A percentile compares a stretch with the other conserved stretches of the same genome.
Evolutionary conservation across 2,113 vertebrate species (phyloP).

Genomic region (Myiagra hebetior): DNA sequence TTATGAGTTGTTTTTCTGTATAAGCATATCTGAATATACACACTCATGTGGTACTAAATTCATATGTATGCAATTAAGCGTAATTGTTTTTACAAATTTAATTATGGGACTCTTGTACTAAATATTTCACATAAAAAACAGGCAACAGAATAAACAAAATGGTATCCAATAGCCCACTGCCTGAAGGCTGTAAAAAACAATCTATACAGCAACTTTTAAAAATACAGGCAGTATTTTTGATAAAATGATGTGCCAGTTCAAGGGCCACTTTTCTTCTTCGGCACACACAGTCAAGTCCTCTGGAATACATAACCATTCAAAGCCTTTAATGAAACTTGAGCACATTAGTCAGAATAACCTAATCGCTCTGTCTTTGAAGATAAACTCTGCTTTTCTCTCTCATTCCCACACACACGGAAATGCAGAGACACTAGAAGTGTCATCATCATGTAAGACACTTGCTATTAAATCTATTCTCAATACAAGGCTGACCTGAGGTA

Average conservation of each 20-base stretch:
- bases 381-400: slow-evolving; percentile 19
- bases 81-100: neutral
- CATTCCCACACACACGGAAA: neutral
- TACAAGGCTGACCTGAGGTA: slow-evolving; percentile 17
- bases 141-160: neutral
- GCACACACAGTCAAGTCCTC: neutral
- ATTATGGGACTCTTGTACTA: neutral
- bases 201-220: neutral
- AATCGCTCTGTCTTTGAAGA: slow-evolving; percentile 42
- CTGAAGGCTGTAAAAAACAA: neutral
- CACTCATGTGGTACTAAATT: neutral
- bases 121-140: neutral
- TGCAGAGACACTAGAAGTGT: neutral
- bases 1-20: neutral
- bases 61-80: neutral
- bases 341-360: slow-evolving; percentile 41
- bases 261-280: slow-evolving; percentile 29
- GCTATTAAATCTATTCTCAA: slow-evolving; percentile 39
- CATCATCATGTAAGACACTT: slow-evolving; percentile 30
- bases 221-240: neutral
- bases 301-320: slow-evolving; percentile 40
- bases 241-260: slow-evolving; percentile 12
- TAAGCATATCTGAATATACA: neutral
- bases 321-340: slow-evolving; percentile 46
- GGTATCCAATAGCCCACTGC: neutral